These are phyloP conservation scores for Drosophila mimica DNA, from an alignment of 2,888 invertebrate genomes.

Conservation along the genomic window DNA sequence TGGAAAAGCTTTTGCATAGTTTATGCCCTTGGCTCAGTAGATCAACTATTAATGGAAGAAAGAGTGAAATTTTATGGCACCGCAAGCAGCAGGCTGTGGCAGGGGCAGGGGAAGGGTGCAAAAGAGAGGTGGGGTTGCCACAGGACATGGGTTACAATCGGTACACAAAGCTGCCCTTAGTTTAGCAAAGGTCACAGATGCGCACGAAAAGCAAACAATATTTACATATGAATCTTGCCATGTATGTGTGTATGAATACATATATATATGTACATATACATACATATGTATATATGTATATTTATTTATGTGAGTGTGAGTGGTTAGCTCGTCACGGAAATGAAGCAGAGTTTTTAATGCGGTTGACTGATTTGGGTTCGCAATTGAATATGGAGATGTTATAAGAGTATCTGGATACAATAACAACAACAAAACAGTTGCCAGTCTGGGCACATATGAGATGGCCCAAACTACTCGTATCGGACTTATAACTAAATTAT, in stretches of 20 bases:
- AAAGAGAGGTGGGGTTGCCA: neutral
- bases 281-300: neutral
- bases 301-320: constrained; percentile 8
- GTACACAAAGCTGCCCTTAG: constrained; percentile 51
- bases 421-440: constrained; percentile 24
- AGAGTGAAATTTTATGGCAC: constrained; percentile 59
- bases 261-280: neutral
- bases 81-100: neutral
- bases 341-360: constrained; percentile 61
- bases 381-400: constrained; percentile 50
- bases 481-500: constrained; percentile 32
- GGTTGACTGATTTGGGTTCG: constrained; percentile 57
- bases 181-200: constrained; percentile 53
- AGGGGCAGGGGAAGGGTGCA: neutral
- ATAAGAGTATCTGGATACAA: constrained; percentile 6
- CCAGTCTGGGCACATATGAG: constrained; percentile 3
- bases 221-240: constrained; percentile 53
- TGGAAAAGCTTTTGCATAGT: constrained; percentile 75
- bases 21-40: constrained; percentile 73
- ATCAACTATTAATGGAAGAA: constrained; percentile 77
- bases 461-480: constrained; percentile 14
- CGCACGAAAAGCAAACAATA: constrained; percentile 55
- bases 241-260: neutral
- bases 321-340: constrained; percentile 47
- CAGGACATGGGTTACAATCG: constrained; percentile 16